Percentiles rank a stretch among this genome's conserved stretches.
These are phyloP conservation scores for Tromatobia lineatoria DNA, from an alignment of 2,888 invertebrate species.

Conservation along the genomic window DNA sequence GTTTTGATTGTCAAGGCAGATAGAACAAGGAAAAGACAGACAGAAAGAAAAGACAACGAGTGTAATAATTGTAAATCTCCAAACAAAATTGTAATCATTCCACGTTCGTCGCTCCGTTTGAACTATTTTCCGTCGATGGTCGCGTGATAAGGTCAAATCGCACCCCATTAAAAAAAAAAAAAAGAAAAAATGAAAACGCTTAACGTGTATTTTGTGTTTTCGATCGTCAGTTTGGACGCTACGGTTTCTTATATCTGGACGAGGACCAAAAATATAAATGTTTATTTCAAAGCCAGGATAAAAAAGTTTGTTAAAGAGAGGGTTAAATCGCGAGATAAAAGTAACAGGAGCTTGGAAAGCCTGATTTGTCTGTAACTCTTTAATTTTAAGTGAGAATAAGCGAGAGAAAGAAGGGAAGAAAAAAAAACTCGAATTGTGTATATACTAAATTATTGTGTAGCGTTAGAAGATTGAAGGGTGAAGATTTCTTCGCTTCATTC, in stretches of 20 bases:
- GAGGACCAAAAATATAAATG: constrained; percentile 75
- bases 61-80: constrained; percentile 79
- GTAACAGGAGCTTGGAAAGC: constrained; percentile 66
- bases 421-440: constrained; percentile 77
- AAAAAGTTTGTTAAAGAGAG: constrained; percentile 26
- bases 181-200: constrained; percentile 1
- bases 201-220: constrained; percentile 51
- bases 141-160: constrained; percentile 42
- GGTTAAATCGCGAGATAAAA: constrained; percentile 61
- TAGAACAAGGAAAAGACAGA: constrained; percentile 3
- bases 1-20: constrained; percentile 51
- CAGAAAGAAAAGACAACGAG: constrained; percentile 47
- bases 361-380: constrained; percentile 65
- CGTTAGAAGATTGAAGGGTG: constrained; percentile 68
- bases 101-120: constrained; percentile 55
- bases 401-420: constrained; percentile 32
- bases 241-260: constrained; percentile 71
- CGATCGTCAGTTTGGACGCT: constrained; percentile 40
- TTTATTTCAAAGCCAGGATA: constrained; percentile 60
- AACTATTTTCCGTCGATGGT: constrained; percentile 33
- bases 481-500: constrained; percentile 68
- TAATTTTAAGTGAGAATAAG: constrained; percentile 67
- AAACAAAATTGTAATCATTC: constrained; percentile 64
- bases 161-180: constrained; percentile 44
- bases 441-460: constrained; percentile 81